Conservation (phyloP, 2,797 vertebrate species). For the Galagoides demidoff region DNA sequence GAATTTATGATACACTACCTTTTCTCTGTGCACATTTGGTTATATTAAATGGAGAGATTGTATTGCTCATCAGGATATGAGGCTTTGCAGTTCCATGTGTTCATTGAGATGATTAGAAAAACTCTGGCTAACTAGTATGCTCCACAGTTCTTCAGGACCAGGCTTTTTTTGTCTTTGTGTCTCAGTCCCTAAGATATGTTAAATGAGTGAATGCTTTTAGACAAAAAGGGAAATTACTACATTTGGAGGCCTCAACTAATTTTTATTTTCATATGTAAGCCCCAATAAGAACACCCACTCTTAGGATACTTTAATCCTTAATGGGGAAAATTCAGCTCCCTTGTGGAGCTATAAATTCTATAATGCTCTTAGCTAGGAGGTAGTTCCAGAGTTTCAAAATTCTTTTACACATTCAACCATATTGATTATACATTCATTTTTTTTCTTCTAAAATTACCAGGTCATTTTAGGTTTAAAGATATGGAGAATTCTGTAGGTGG, state of each 20-base stretch:
- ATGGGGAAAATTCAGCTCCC: constrained; percentile 6
- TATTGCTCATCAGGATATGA: background rate
- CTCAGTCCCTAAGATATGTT: background rate
- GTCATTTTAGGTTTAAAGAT: background rate
- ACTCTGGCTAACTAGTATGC: background rate
- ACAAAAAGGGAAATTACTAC: background rate
- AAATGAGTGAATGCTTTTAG: background rate
- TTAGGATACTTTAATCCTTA: background rate
- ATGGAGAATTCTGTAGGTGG: background rate
- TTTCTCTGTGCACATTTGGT: background rate
- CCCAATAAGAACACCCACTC: background rate
- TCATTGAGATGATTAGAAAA: constrained; percentile 22
- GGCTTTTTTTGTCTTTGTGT: background rate
- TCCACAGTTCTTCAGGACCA: background rate
- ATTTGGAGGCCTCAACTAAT: background rate
- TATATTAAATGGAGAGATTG: background rate
- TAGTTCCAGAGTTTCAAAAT: background rate
- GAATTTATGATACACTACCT: background rate
- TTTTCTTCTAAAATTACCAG: background rate
- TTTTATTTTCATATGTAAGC: background rate
- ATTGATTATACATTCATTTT: background rate
- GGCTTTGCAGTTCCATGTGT: background rate
- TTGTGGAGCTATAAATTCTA: background rate
- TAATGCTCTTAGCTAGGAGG: background rate
- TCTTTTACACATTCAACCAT: background rate